phyloP scores from a whole-genome alignment of 1,140 invertebrate genomes.

The Drosophila persimilis region DNA sequence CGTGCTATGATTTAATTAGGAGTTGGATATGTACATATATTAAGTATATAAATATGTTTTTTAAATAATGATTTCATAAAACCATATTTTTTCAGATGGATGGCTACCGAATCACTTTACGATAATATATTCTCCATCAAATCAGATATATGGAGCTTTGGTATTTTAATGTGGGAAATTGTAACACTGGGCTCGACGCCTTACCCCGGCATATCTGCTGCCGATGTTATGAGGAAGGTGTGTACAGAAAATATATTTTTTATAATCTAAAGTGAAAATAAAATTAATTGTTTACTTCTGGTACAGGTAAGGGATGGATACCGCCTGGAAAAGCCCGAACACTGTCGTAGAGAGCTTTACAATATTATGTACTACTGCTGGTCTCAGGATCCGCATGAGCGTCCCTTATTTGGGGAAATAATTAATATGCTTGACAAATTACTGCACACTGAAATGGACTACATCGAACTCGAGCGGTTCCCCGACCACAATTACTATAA shows the following conservation, averaged over 20 bases:
- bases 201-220: conserved; percentile 93
- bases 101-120: conserved; percentile 96
- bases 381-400: conserved; percentile 90
- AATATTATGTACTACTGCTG: conserved; percentile 98
- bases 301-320: conserved; percentile 90
- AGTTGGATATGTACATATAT: no score
- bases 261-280: background rate
- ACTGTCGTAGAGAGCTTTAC: conserved; percentile 93
- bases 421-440: conserved; percentile 91
- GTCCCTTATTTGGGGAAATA: conserved; percentile 91
- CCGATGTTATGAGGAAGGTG: conserved; percentile 91
- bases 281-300: conserved; percentile 29
- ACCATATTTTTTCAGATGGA: conserved; percentile 87
- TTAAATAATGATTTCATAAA: background rate
- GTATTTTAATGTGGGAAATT: conserved; percentile 97
- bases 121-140: conserved; percentile 96
- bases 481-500: conserved; percentile 98
- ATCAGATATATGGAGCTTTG: conserved; percentile 97
- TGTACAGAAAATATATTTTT: background rate
- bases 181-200: conserved; percentile 95
- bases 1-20: no score
- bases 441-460: conserved; percentile 94
- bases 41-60: no score
- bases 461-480: conserved; percentile 95
- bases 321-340: conserved; percentile 93